Base-by-base conservation (phyloP, 1,140 invertebrate genomes). In the Agrypnia vestita region DNA sequence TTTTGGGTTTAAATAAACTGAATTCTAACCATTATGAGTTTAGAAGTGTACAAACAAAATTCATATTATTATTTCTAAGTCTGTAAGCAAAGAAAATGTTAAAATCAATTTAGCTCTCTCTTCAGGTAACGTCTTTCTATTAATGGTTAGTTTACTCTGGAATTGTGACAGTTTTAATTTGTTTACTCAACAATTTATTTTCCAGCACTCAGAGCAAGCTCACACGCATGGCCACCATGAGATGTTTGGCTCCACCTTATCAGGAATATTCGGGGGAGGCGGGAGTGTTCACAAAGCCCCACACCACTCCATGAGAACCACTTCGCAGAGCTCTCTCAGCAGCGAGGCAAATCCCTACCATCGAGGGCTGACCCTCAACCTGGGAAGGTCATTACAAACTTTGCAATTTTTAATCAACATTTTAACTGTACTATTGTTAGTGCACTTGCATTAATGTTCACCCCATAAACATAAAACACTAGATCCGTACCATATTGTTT, bases 231-330 rank as follows among this genome's bases (percentile, higher is more conserved):
- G 80, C 21, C 86, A 89, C 78, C 71, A 74, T 43, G 88, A 90
- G 67, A 84, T 90, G 35, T 90, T 89, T 81, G 88, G 89, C n/a
- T 89, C 88, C 1, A 90, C 88, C 8, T 83, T 89, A 53, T 90
- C 89, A 8, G 87, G 86, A 10, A 89, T 89, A 64, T 89, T 90
- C 72, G 82, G 84, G 84, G 86, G 79, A 84, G 86, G 79, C 83
- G 85, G 84, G 12, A 82, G 82, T 51, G 82, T 84, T 59, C 87
- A 88, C 84, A 86, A 84, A 25, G 80, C 84, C 21, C 81, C 84
- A 49, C 87, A 87, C 46, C 82, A 83, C 85, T 85, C 86, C 10
- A 86, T 87, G 81, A 85, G 89, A 44, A 73, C 79, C 53, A 78
- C 82, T 11, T 82, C 80, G 0, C 82, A 83, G 72, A 83, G 80